These are phyloP conservation scores for Ispidina picta DNA, from an alignment of 2,797 vertebrate species.

Conservation along the genomic window DNA sequence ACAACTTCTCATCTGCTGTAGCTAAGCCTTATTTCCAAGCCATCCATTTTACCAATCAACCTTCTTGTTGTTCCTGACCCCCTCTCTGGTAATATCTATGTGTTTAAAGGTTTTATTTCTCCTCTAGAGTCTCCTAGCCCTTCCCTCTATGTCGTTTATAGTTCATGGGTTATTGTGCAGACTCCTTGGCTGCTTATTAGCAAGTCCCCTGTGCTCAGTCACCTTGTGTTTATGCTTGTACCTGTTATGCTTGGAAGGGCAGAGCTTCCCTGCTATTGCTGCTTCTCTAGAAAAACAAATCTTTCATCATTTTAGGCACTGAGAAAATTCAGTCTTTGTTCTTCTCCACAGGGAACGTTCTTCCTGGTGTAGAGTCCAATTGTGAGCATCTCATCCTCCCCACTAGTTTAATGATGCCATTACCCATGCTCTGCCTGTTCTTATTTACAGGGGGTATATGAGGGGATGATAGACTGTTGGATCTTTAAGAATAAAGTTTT, in stretches of 20 bases:
- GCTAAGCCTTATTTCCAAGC: neutral
- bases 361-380: neutral
- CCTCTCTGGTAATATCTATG: neutral
- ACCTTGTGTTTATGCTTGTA: neutral
- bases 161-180: neutral
- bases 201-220: neutral
- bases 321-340: neutral
- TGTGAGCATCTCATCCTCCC: neutral
- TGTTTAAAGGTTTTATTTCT: neutral
- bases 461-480: neutral
- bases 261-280: neutral
- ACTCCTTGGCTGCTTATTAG: neutral
- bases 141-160: neutral
- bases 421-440: neutral
- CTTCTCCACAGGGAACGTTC: neutral
- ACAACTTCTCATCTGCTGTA: conserved; percentile 3
- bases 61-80: neutral
- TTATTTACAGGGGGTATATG: neutral
- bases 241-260: neutral
- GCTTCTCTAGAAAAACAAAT: neutral
- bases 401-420: neutral
- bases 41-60: neutral
- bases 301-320: neutral
- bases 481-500: neutral
- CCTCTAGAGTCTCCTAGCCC: neutral